Percentiles rank a stretch among this genome's conserved stretches.
Conservation (phyloP, 2,113 vertebrate species). For the Mobula birostris region DNA sequence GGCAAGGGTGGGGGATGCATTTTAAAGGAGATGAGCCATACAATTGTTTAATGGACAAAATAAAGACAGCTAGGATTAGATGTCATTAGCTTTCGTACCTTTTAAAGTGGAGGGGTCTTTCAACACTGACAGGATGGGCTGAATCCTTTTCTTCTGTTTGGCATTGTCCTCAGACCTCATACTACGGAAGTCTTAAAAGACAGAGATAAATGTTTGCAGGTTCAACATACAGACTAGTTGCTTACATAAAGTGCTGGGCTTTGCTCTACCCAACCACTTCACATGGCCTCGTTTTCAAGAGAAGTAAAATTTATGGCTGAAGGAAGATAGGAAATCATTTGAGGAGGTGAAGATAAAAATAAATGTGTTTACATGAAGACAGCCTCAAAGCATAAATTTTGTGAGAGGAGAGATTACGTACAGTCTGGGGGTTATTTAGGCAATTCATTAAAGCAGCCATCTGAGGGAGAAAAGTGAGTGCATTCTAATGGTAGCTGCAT, state of each 20-base stretch:
- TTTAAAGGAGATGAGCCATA: too few relatives aligned
- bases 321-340: not conserved
- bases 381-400: not conserved
- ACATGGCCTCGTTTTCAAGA: not conserved
- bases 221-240: not conserved
- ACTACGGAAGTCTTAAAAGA: not conserved
- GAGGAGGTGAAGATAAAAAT: not conserved
- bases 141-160: not conserved
- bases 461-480: not conserved
- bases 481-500: not conserved
- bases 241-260: not conserved
- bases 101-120: not conserved
- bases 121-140: not conserved
- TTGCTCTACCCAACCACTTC: not conserved
- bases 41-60: too few relatives aligned
- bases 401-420: not conserved
- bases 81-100: too few relatives aligned
- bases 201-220: not conserved
- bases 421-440: not conserved
- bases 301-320: not conserved
- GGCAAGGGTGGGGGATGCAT: too few relatives aligned
- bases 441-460: not conserved
- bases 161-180: not conserved
- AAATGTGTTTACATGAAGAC: slow-evolving; percentile 4
- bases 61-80: too few relatives aligned